Conservation (phyloP, 2,797 vertebrate genomes). For the Liasis olivaceus region DNA sequence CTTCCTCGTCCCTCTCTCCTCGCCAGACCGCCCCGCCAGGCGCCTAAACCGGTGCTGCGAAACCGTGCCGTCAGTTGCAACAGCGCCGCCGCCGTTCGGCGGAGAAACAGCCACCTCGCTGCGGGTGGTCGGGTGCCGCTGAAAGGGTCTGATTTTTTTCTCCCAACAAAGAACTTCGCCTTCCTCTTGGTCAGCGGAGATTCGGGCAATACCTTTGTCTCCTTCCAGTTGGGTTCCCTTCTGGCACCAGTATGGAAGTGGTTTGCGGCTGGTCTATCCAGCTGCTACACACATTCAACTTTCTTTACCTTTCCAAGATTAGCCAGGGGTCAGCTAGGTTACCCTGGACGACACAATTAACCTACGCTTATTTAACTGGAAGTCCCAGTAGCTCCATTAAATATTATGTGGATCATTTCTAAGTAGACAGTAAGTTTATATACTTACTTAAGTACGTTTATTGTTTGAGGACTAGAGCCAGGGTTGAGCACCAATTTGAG, state of each 20-base stretch:
- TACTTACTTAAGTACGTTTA: neutral
- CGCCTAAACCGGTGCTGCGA: neutral
- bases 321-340: neutral
- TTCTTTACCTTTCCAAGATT: neutral
- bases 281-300: neutral
- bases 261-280: neutral
- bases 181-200: too few species aligned
- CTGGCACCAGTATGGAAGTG: neutral
- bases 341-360: neutral
- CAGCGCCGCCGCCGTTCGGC: neutral
- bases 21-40: neutral
- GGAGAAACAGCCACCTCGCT: neutral
- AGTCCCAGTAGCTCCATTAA: neutral
- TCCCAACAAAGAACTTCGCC: too few species aligned
- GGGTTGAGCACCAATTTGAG: neutral
- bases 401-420: neutral
- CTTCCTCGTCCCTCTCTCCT: accelerated
- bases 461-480: neutral
- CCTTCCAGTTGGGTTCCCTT: neutral
- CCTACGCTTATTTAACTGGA: neutral
- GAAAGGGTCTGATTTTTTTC: neutral
- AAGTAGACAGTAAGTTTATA: neutral
- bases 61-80: too few species aligned
- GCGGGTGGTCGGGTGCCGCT: neutral
- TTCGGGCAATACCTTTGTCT: too few species aligned